Evolutionary conservation across 2,888 invertebrate genomes (phyloP).

Genomic region (Graphium colonna): DNA sequence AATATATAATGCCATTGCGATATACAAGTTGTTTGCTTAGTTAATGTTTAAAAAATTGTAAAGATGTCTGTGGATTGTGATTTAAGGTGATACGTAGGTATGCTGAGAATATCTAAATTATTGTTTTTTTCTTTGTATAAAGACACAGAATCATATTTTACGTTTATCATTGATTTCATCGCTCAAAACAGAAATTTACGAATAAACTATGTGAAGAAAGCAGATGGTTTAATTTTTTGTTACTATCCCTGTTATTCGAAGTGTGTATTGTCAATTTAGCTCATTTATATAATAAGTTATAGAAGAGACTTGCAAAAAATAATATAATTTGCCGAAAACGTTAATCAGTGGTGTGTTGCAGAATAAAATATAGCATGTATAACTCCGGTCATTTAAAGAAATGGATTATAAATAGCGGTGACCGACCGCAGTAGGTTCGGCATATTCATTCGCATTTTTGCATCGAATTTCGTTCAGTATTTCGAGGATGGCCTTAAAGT

Average conservation of each 20-base stretch:
- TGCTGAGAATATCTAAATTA: not conserved
- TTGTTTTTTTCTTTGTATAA: not conserved
- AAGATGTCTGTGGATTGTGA: not conserved
- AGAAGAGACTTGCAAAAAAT: no score
- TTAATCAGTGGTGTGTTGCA: no score
- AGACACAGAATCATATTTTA: not conserved
- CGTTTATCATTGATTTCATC: not conserved
- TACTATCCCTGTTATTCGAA: not conserved
- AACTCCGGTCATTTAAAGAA: no score
- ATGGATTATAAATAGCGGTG: no score
- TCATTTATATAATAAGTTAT: no score
- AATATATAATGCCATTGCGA: constrained; percentile 5
- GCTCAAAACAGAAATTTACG: constrained; percentile 2
- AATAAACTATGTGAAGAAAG: not conserved
- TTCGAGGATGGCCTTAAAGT: no score
- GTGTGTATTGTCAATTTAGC: no score
- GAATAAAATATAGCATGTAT: no score
- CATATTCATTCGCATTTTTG: no score
- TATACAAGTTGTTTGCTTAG: not conserved
- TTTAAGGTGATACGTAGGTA: not conserved
- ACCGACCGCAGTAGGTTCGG: no score
- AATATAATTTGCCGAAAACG: no score
- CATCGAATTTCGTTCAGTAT: no score
- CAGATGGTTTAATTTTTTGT: constrained; percentile 3
- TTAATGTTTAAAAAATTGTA: not conserved